Evolutionary conservation across 2,113 vertebrate genomes (phyloP).

Genomic region (Cynocephalus volans): DNA sequence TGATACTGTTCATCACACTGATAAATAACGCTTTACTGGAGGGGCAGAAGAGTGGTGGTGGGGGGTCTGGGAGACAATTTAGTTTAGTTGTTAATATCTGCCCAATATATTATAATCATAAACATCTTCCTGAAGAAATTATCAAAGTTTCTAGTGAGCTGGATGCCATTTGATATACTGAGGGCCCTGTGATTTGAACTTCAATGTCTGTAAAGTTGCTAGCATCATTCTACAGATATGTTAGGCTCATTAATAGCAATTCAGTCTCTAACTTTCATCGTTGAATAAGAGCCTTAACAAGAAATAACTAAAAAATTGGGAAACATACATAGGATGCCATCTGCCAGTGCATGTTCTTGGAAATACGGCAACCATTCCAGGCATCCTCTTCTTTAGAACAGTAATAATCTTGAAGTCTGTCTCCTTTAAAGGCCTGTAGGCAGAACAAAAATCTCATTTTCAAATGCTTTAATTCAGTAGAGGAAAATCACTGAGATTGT

Average conservation of each 20-base stretch:
- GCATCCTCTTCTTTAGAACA: conserved; percentile 79
- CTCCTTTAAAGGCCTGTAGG: conserved; percentile 81
- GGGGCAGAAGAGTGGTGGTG: background rate
- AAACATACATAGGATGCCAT: conserved; percentile 76
- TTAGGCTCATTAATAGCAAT: conserved; percentile 69
- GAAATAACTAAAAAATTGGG: conserved; percentile 73
- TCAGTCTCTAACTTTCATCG: conserved; percentile 58
- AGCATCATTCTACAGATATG: conserved; percentile 67
- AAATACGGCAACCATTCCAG: conserved; percentile 80
- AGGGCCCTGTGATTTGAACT: conserved; percentile 65
- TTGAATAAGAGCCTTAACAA: conserved; percentile 76
- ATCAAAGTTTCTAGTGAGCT: conserved; percentile 59
- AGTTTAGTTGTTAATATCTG: background rate
- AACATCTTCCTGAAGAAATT: conserved; percentile 54
- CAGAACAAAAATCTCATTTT: conserved; percentile 85
- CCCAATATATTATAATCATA: background rate
- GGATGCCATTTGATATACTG: conserved; percentile 50
- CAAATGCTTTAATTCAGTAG: conserved; percentile 82
- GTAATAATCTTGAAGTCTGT: conserved; percentile 74
- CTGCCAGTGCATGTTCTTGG: conserved; percentile 80
- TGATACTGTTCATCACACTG: background rate
- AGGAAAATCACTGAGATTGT: conserved; percentile 80
- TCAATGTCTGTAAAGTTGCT: conserved; percentile 46
- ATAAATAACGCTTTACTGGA: background rate
- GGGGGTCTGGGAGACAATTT: too few species aligned